These are phyloP conservation scores for Ophiothrix spiculata DNA, from an alignment of 35 echinoderm and acorn worm genomes.

Conservation along the genomic window DNA sequence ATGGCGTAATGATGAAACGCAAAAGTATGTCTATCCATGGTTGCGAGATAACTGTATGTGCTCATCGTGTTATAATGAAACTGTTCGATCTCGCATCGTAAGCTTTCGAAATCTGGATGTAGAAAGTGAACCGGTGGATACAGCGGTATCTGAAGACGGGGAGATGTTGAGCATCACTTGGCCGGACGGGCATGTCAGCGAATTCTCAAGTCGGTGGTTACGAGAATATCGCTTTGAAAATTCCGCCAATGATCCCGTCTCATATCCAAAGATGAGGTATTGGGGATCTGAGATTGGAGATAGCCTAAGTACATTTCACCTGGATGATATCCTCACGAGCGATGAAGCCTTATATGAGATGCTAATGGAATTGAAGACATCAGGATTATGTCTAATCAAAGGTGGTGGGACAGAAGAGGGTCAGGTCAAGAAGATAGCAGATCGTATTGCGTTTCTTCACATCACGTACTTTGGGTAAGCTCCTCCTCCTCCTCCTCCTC, in stretches of 20 bases:
- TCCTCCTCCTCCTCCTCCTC: too few relatives aligned
- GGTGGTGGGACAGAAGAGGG: conserved; percentile 25
- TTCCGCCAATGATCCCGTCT: conserved; percentile 30
- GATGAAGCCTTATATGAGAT: conserved; percentile 52
- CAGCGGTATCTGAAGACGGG: conserved; percentile 10
- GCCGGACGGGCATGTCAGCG: conserved; percentile 61
- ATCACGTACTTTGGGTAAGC: conserved; percentile 64
- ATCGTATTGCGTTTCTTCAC: conserved; percentile 47
- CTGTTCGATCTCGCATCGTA: conserved; percentile 29
- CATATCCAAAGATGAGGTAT: conserved; percentile 37
- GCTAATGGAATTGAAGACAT: conserved; percentile 57
- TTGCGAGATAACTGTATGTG: conserved; percentile 87
- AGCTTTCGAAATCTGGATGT: conserved; percentile 55
- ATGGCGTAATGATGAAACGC: conserved; percentile 40
- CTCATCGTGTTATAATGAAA: conserved; percentile 54
- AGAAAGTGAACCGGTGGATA: conserved; percentile 34
- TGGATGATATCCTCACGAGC: conserved; percentile 41
- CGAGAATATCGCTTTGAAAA: conserved; percentile 51
- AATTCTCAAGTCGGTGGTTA: conserved; percentile 32
- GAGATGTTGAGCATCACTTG: conserved; percentile 43
- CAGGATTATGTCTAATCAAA: conserved; percentile 38
- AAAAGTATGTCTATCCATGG: conserved; percentile 79
- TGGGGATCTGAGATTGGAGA: conserved; percentile 33
- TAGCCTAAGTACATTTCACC: conserved; percentile 14
- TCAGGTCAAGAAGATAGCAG: conserved; percentile 55